Conservation (phyloP, 2,797 vertebrate genomes). For the Pelochelys cantorii region DNA sequence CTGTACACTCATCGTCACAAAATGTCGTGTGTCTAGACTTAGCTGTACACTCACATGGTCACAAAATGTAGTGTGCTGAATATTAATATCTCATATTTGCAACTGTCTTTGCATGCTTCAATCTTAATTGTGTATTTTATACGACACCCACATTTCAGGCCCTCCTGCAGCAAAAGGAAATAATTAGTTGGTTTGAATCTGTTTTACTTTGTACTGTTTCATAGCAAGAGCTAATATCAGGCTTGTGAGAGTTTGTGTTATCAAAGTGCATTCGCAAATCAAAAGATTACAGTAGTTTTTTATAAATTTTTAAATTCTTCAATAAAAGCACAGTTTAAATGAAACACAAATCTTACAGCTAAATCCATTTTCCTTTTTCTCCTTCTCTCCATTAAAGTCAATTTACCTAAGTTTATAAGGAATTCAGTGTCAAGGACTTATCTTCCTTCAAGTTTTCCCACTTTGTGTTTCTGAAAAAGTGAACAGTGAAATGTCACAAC, state of each 20-base stretch:
- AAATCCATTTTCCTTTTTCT: not conserved
- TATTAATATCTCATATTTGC: slow-evolving; percentile 41
- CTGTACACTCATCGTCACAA: not conserved
- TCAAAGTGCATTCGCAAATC: slow-evolving; percentile 44
- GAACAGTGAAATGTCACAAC: not conserved
- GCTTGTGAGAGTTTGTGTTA: slow-evolving; percentile 34
- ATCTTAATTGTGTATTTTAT: slow-evolving; percentile 42
- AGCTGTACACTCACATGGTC: not conserved
- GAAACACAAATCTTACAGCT: slow-evolving; percentile 2
- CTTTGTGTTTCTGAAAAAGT: not conserved
- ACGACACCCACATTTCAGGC: slow-evolving; percentile 28
- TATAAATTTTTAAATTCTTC: slow-evolving; percentile 33
- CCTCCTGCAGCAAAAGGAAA: slow-evolving; percentile 50
- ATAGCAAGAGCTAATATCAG: slow-evolving; percentile 28
- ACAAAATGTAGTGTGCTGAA: slow-evolving; percentile 13
- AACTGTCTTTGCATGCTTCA: not conserved
- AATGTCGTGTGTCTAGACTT: not conserved
- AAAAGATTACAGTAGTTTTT: slow-evolving; percentile 34
- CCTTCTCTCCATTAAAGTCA: slow-evolving; percentile 4
- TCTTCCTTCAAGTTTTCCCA: not conserved
- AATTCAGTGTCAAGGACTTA: not conserved
- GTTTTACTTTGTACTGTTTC: slow-evolving; percentile 54
- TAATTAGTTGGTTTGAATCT: slow-evolving; percentile 59
- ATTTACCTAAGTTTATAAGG: slow-evolving; percentile 37
- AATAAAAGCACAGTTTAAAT: slow-evolving; percentile 38